Percentiles rank a stretch among this genome's conserved stretches.
Conservation (phyloP, 2,797 vertebrate species). For the Acipenser ruthenus region DNA sequence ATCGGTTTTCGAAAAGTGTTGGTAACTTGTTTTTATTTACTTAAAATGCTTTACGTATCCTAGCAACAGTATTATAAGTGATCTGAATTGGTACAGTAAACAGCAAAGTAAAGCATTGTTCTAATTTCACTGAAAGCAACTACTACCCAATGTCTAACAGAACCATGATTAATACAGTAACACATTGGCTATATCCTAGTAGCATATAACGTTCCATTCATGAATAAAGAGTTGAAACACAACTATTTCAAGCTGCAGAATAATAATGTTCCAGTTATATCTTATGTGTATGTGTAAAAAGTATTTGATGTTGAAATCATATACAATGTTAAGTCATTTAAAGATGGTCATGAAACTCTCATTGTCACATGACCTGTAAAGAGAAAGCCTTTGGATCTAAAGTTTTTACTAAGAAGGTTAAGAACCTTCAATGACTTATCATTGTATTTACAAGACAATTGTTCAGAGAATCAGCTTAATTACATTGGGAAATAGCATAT, state of each 20-base stretch:
- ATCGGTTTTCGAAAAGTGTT: not conserved
- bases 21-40: not conserved
- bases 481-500: too few species aligned
- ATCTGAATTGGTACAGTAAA: not conserved
- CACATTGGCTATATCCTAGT: not conserved
- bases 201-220: not conserved
- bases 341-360: constrained; percentile 37
- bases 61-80: constrained; percentile 1
- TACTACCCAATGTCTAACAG: too few species aligned
- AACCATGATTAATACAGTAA: too few species aligned
- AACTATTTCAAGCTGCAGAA: not conserved
- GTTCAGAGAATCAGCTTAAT: too few species aligned
- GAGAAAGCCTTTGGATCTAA: too few species aligned
- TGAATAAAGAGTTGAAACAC: not conserved
- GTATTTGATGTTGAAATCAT: not conserved
- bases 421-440: too few species aligned
- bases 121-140: too few species aligned
- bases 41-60: constrained; percentile 5
- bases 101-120: too few species aligned
- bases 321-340: constrained; percentile 46
- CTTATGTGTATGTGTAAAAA: not conserved
- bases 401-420: too few species aligned
- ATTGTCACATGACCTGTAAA: constrained; percentile 43
- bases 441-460: too few species aligned
- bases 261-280: not conserved